Evolutionary conservation across 2,888 invertebrate species (phyloP).

Genomic region (Standfussiana lucernea): DNA sequence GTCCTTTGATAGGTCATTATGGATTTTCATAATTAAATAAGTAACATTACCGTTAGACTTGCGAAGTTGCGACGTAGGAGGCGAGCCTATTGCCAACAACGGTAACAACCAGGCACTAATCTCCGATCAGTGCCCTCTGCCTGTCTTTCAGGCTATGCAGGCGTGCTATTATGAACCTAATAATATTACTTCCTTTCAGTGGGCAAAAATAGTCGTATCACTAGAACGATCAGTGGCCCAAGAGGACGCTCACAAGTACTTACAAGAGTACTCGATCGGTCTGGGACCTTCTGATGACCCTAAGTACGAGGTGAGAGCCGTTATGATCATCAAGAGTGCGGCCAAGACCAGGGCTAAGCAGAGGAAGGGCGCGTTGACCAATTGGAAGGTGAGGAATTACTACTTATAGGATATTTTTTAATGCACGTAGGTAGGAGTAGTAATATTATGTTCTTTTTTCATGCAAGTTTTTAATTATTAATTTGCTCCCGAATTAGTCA

Average conservation of each 20-base stretch:
- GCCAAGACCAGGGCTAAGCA: slow-evolving; percentile 98
- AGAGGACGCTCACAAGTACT: slow-evolving; percentile 96
- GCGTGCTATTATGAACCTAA: background rate
- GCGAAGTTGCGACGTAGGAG: too few species aligned
- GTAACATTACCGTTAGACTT: background rate
- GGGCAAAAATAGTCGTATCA: slow-evolving; percentile 99
- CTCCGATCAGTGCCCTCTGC: background rate
- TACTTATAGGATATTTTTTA: background rate
- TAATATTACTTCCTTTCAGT: slow-evolving; percentile 89
- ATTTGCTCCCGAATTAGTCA: background rate
- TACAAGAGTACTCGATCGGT: slow-evolving; percentile 98
- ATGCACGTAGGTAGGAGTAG: too few species aligned
- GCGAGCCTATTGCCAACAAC: too few species aligned
- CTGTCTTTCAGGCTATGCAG: background rate
- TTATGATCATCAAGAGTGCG: slow-evolving; percentile 99
- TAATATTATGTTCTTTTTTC: too few species aligned
- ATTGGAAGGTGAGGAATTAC: slow-evolving; percentile 96
- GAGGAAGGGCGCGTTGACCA: slow-evolving; percentile 97
- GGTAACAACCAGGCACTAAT: background rate
- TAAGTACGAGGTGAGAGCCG: slow-evolving; percentile 96
- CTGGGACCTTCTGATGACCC: slow-evolving; percentile 96
- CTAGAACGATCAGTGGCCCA: slow-evolving; percentile 98
- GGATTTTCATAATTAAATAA: background rate
- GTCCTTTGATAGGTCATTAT: too few species aligned
- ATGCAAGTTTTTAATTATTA: background rate